phyloP scores from a whole-genome alignment of 2,797 vertebrate genomes.

The Lates japonicus region DNA sequence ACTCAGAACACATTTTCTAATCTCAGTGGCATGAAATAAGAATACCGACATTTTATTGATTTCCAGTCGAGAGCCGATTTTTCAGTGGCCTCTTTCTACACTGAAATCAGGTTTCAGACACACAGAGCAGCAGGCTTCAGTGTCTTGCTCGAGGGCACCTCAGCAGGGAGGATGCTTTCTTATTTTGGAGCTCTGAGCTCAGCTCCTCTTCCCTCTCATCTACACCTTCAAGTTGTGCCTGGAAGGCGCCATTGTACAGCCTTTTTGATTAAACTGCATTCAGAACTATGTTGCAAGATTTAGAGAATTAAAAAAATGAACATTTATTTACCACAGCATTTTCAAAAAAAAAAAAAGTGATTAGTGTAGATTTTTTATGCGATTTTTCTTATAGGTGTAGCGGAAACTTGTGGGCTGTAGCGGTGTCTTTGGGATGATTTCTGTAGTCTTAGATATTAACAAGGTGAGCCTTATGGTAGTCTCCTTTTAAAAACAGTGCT shows the following conservation, averaged over 20 bases:
- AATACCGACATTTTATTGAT: constrained; percentile 16
- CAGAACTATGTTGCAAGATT: constrained; percentile 28
- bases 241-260: constrained; percentile 36
- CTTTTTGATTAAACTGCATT: constrained; percentile 25
- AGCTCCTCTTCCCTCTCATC: constrained; percentile 18
- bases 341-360: constrained; percentile 21
- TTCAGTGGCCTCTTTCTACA: constrained; percentile 4
- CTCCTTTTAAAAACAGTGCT: constrained; percentile 6
- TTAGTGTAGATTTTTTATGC: constrained; percentile 13
- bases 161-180: background rate
- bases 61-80: background rate
- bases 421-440: constrained; percentile 41
- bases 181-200: background rate
- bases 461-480: constrained; percentile 17
- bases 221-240: constrained; percentile 12
- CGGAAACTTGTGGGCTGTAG: constrained; percentile 18
- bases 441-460: constrained; percentile 41
- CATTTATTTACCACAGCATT: background rate
- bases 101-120: constrained; percentile 25
- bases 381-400: constrained; percentile 22
- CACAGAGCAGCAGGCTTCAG: background rate
- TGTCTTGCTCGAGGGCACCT: constrained; percentile 15
- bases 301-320: background rate
- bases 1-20: constrained; percentile 31
- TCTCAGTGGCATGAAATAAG: background rate